phyloP scores from a whole-genome alignment of 1,140 invertebrate species.

The Littorina saxatilis region DNA sequence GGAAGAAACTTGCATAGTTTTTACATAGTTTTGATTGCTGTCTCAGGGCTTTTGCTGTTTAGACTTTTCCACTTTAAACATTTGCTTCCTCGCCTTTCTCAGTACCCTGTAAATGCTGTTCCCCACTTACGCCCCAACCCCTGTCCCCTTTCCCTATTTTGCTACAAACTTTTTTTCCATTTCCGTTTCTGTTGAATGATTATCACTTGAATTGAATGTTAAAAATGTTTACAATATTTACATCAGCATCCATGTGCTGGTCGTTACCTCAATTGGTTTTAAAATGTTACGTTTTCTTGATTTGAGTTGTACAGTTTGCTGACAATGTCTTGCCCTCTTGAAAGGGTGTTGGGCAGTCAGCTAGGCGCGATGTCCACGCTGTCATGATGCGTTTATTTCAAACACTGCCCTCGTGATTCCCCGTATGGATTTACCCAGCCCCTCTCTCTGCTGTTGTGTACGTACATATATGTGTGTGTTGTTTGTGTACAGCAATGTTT shows the following conservation, averaged over 20 bases:
- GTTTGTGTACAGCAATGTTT: no score
- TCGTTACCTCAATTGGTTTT: neutral
- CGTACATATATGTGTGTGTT: neutral
- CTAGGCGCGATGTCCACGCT: neutral
- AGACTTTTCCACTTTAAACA: neutral
- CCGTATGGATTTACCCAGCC: neutral
- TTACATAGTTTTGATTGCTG: neutral
- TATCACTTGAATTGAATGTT: neutral
- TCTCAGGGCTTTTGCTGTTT: constrained; percentile 6
- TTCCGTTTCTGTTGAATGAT: neutral
- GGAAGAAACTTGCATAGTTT: no score
- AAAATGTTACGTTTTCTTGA: neutral
- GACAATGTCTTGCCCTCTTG: neutral
- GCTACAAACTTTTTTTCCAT: neutral
- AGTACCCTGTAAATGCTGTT: no score
- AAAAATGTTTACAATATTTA: neutral
- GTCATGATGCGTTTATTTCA: neutral
- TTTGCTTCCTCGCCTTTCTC: neutral
- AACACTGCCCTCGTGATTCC: neutral
- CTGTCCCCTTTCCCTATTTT: neutral
- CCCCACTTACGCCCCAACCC: neutral
- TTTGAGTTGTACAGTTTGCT: neutral
- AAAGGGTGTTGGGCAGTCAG: neutral
- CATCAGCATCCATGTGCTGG: neutral
- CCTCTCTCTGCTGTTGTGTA: neutral